Evolutionary conservation across 2,797 vertebrate genomes (phyloP).

Genomic region (Acipenser oxyrinchus): DNA sequence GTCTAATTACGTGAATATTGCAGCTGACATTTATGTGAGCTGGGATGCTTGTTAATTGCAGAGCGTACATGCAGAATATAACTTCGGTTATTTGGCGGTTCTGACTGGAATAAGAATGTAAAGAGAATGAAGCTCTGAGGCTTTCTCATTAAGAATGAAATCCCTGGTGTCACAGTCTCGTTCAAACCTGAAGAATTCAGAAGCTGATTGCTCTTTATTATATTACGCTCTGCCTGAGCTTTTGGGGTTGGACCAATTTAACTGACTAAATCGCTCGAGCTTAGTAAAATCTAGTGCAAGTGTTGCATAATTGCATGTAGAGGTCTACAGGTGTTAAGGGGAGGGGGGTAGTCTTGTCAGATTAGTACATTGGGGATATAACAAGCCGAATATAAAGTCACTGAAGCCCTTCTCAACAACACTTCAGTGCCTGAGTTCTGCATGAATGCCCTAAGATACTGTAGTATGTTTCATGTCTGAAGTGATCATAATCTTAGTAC

Average conservation of each 20-base stretch:
- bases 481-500: too few relatives aligned
- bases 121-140: neutral
- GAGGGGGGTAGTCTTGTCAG: neutral
- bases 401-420: too few relatives aligned
- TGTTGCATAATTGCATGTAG: neutral
- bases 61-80: neutral
- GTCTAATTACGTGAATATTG: constrained; percentile 14
- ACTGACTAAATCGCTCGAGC: neutral
- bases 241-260: constrained; percentile 4
- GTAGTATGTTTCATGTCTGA: too few relatives aligned
- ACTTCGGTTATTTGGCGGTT: neutral
- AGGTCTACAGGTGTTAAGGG: neutral
- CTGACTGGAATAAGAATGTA: constrained; percentile 8
- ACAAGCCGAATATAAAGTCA: neutral
- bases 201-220: constrained; percentile 29
- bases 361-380: neutral
- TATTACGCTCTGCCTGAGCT: constrained; percentile 23
- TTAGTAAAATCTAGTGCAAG: neutral
- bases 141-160: constrained; percentile 16
- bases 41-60: constrained; percentile 12
- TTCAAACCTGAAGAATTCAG: constrained; percentile 23
- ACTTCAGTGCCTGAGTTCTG: too few relatives aligned
- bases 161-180: constrained; percentile 21
- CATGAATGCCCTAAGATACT: too few relatives aligned
- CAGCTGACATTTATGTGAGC: constrained; percentile 15